Percentiles rank a stretch among this genome's conserved stretches.
These are phyloP conservation scores for Lissocephala sabroskyi DNA, from an alignment of 2,888 invertebrate species.

Conservation along the genomic window DNA sequence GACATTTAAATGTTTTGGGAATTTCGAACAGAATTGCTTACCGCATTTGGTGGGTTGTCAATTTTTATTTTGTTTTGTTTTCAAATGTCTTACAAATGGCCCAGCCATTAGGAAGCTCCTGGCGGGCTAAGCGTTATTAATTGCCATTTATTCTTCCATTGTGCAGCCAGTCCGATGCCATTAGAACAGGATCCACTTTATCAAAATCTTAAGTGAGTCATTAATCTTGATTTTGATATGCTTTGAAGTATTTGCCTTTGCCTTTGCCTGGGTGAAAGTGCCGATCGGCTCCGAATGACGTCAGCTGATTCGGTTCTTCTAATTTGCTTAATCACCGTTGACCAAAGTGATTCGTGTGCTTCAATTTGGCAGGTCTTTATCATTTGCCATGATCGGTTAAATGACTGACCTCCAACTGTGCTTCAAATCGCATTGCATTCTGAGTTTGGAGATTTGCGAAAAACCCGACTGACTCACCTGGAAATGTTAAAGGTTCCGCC, in stretches of 20 bases:
- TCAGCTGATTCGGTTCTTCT: too few relatives aligned
- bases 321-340: too few relatives aligned
- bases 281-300: too few relatives aligned
- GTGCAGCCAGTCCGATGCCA: conserved; percentile 19
- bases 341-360: too few relatives aligned
- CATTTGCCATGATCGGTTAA: too few relatives aligned
- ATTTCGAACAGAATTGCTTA: neutral
- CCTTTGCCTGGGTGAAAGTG: neutral
- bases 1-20: neutral
- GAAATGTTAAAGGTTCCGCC: too few relatives aligned
- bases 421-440: too few relatives aligned
- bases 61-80: conserved; percentile 7
- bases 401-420: too few relatives aligned
- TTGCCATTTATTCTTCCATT: conserved; percentile 10
- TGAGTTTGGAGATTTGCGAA: too few relatives aligned
- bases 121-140: conserved; percentile 34
- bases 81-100: neutral
- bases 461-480: too few relatives aligned
- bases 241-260: neutral
- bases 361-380: too few relatives aligned
- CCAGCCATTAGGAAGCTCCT: conserved; percentile 15
- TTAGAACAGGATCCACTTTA: conserved; percentile 15
- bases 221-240: conserved; percentile 2
- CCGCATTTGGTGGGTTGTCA: conserved; percentile 11
- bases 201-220: conserved; percentile 3